These are phyloP conservation scores for Polydrusus tereticollis DNA, from an alignment of 2,888 invertebrate species.

Conservation along the genomic window DNA sequence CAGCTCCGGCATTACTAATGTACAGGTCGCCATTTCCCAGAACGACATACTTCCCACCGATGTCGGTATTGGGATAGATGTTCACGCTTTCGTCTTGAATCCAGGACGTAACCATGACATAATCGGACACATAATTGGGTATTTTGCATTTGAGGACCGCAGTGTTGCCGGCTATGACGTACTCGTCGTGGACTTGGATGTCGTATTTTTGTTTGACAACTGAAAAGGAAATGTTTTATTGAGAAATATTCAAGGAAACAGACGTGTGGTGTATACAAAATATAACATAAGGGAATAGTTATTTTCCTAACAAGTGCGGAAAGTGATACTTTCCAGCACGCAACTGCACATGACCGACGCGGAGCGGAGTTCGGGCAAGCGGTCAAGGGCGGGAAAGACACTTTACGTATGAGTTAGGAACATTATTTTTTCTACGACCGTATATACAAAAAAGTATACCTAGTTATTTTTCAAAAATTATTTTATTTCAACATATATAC, in stretches of 20 bases:
- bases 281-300: too few species aligned
- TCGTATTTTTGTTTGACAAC: conserved; percentile 89
- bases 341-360: too few species aligned
- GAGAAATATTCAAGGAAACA: neutral
- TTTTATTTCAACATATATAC: too few species aligned
- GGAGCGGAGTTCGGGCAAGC: too few species aligned
- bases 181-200: conserved; percentile 91
- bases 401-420: too few species aligned
- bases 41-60: conserved; percentile 81
- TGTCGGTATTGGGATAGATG: conserved; percentile 82
- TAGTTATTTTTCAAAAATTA: too few species aligned
- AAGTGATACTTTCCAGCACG: too few species aligned
- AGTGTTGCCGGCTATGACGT: conserved; percentile 91
- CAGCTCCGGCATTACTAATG: conserved; percentile 82
- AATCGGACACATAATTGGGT: conserved; percentile 88
- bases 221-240: conserved; percentile 66
- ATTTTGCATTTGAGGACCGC: conserved; percentile 92
- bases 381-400: too few species aligned
- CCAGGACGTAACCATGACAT: conserved; percentile 92
- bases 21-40: conserved; percentile 87
- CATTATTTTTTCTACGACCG: too few species aligned
- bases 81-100: conserved; percentile 81
- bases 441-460: too few species aligned
- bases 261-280: too few species aligned
- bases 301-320: too few species aligned